Evolutionary conservation across 1,140 invertebrate genomes (phyloP).

Genomic region (Macrocentrus cingulum): DNA sequence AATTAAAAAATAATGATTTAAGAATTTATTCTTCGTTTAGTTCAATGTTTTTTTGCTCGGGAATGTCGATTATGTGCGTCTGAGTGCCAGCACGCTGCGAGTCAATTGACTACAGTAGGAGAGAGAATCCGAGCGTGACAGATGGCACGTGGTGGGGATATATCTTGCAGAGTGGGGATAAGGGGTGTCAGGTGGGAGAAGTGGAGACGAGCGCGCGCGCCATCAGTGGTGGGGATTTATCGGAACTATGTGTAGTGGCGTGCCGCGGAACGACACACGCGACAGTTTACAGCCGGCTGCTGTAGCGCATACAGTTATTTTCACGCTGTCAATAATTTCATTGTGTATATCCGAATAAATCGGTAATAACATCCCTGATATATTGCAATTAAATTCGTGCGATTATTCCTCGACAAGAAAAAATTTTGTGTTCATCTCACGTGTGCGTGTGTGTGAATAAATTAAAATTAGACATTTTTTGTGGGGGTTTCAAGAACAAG

Average conservation of each 20-base stretch:
- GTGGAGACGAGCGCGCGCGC: neutral
- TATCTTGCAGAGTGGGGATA: constrained; percentile 12
- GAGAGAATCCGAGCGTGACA: constrained; percentile 2
- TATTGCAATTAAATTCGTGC: neutral
- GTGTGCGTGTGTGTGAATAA: constrained; percentile 7
- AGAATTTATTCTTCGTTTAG: too few relatives aligned
- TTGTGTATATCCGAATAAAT: too few relatives aligned
- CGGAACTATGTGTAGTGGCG: constrained; percentile 46
- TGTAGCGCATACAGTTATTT: constrained; percentile 30
- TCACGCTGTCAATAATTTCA: neutral
- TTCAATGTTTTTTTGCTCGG: too few relatives aligned
- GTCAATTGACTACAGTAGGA: constrained; percentile 29
- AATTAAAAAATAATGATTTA: too few relatives aligned
- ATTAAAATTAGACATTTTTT: neutral
- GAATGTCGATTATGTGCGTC: neutral
- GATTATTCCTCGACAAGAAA: too few relatives aligned
- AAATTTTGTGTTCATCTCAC: neutral
- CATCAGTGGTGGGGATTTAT: constrained; percentile 47
- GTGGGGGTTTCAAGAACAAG: neutral
- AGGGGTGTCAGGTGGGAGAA: constrained; percentile 9
- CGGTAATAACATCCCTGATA: neutral
- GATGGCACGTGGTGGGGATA: constrained; percentile 31
- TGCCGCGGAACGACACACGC: constrained; percentile 51
- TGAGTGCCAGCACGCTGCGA: constrained; percentile 29
- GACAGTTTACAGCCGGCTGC: constrained; percentile 55